Base-by-base conservation (phyloP, 2,888 invertebrate genomes). In the Gandaritis pyraliata region DNA sequence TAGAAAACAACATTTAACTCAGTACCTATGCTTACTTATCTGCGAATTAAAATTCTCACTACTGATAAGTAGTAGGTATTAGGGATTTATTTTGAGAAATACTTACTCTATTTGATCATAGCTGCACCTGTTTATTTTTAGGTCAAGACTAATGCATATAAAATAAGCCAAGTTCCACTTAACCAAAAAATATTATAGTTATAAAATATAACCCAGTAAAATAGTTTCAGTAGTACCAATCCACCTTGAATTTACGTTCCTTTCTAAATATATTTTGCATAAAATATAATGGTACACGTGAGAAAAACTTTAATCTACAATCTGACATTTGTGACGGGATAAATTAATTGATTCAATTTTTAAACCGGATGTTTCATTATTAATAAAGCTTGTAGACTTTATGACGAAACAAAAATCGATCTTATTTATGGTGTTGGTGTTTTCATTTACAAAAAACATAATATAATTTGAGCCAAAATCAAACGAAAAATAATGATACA, bases 401-500 rank as follows among this genome's bases (percentile, higher is more conserved):
- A 36, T 39, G 3, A n/a, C 15, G 4, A 13, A 41, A 41, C 8
- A 15, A 41, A 15, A 15, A 41, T 15, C 15, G 2, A n/a, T 41
- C 15, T n/a, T n/a, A n/a, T n/a, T n/a, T n/a, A n/a, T n/a, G n/a
- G n/a, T n/a, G n/a, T n/a, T n/a, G n/a, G n/a, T n/a, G n/a, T n/a
- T n/a, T n/a, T n/a, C n/a, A n/a, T n/a, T n/a, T n/a, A n/a, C n/a
- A n/a, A n/a, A n/a, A n/a, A n/a, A n/a, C n/a, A n/a, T n/a, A n/a
- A n/a, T n/a, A n/a, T n/a, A n/a, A n/a, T n/a, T n/a, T n/a, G n/a
- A n/a, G n/a, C n/a, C n/a, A 33, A 10, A 33, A 2, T 2, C 8
- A 33, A 33, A 33, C 92, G 92, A 92, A 92, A 92, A 92, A 23
- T 23, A n/a, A n/a, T n/a, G n/a, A n/a, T 2, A 6, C 23, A 23